Base-by-base conservation (phyloP, 2,113 vertebrate species). In the Gymnorhina tibicen region DNA sequence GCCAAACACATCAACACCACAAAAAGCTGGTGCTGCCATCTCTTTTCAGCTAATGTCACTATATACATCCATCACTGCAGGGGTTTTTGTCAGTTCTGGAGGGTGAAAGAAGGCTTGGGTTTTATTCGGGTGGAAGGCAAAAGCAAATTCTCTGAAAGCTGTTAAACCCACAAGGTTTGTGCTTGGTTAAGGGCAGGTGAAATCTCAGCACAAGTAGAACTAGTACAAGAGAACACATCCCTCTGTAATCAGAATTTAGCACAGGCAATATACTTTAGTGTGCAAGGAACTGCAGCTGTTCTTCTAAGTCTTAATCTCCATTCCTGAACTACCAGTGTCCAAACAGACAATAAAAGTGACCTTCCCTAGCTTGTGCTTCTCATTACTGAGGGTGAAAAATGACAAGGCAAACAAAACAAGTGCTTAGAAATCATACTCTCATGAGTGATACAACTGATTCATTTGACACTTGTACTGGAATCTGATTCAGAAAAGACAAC, bases 61-160 rank as follows among this genome's bases (percentile, higher is more conserved):
- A 11, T 23, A 37, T 18, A 23, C 3, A 1, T 26, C n/a, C 7
- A 32, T 55, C 28, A 86, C 39, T 72, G 53, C 1, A 0, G 1
- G 3, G 19, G 20, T 20, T 91, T 85, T 74, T 73, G 23, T 63
- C 52, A 10, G 26, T 52, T 32, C 7, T 20, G 19, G 58, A 9
- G 24, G 18, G 10, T 52, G 33, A 37, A 41, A 37, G 46, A 60
- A 66, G 13, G 56, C 32, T 50, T 75, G 58, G n/a, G 18, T 49
- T 90, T 85, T 46, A 28, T 68, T 73, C 10, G 41, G 18, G 16
- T 60, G 44, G 73, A 60, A 60, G 17, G 22, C 33, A 49, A 49
- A 72, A 86, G 13, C 12, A 50, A 78, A 52, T 83, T 41, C 15
- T 67, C 49, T 17, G 24, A 7, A 47, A 76, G 44, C 12, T 66